A percentile compares a stretch with the other conserved stretches of the same genome.
Evolutionary conservation across 2,888 invertebrate species (phyloP).

Genomic region (Synergus japonicus): DNA sequence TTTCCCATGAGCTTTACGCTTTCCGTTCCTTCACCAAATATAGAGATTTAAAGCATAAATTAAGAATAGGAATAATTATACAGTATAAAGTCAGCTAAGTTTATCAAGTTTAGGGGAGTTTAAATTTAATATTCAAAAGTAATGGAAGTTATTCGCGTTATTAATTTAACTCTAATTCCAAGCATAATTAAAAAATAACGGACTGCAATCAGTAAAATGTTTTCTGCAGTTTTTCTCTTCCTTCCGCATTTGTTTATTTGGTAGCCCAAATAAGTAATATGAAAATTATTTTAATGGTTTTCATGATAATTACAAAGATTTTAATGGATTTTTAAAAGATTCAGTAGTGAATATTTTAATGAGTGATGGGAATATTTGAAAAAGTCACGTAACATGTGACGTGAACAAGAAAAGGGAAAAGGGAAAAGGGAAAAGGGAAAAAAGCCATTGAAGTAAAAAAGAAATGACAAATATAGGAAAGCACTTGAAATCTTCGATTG

Average conservation of each 20-base stretch:
- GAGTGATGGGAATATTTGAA: no score
- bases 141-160: neutral
- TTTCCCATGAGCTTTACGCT: slow-evolving; percentile 46
- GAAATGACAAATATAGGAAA: slow-evolving; percentile 1
- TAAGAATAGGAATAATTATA: neutral
- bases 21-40: neutral
- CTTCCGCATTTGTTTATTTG: no score
- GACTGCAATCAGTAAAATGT: no score
- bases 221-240: no score
- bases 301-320: no score
- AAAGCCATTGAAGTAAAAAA: neutral
- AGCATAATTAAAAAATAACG: no score
- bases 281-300: no score
- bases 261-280: no score
- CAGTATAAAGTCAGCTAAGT: neutral
- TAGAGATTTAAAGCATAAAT: neutral
- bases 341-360: no score
- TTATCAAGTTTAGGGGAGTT: no score
- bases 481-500: slow-evolving; percentile 27
- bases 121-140: neutral
- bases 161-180: neutral
- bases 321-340: no score
- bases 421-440: slow-evolving; percentile 38
- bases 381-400: neutral
- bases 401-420: slow-evolving; percentile 21